These are phyloP conservation scores for Melanotaenia duboulayi DNA, from an alignment of 2,113 vertebrate species.

Conservation along the genomic window DNA sequence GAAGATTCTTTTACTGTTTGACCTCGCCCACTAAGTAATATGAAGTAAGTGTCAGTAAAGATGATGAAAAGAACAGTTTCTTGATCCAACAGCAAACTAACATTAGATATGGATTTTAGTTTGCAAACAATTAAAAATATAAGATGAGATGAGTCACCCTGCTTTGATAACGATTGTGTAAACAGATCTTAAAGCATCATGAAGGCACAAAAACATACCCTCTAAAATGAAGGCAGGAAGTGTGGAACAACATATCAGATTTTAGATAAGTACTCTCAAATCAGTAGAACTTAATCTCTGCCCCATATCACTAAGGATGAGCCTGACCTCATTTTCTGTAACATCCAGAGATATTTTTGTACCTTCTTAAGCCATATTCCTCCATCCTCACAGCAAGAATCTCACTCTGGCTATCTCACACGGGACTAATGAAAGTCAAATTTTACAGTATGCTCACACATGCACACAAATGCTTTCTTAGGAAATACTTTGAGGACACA, in stretches of 20 bases:
- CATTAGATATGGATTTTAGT: not conserved
- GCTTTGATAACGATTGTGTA: not conserved
- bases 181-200: slow-evolving; percentile 1
- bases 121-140: not conserved
- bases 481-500: not conserved
- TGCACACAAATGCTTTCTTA: slow-evolving; percentile 18
- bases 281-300: slow-evolving; percentile 54
- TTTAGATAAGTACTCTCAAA: slow-evolving; percentile 46
- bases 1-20: no score
- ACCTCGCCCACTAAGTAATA: no score
- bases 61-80: not conserved
- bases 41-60: not conserved
- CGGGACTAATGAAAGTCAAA: slow-evolving; percentile 65
- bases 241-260: slow-evolving; percentile 1
- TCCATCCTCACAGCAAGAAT: slow-evolving; percentile 59
- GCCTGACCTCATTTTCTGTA: slow-evolving; percentile 64
- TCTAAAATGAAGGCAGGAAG: not conserved
- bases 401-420: slow-evolving; percentile 53
- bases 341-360: slow-evolving; percentile 59
- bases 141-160: not conserved
- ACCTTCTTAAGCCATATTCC: slow-evolving; percentile 65
- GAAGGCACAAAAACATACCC: not conserved
- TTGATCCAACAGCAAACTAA: not conserved
- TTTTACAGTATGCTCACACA: slow-evolving; percentile 21
- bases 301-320: slow-evolving; percentile 53